phyloP scores from a whole-genome alignment of 1,140 invertebrate genomes.

The Megathymus violae region DNA sequence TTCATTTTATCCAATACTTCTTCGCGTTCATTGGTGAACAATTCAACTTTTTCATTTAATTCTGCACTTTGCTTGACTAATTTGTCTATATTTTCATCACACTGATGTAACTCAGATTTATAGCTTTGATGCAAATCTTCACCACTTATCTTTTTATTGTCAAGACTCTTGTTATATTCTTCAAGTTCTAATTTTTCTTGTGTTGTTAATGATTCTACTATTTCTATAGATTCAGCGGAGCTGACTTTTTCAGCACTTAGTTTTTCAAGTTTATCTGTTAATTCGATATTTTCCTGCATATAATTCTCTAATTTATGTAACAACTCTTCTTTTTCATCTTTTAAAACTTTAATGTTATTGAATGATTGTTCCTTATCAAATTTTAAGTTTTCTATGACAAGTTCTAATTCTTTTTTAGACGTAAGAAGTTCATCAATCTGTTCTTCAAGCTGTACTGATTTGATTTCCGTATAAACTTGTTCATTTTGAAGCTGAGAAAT shows the following conservation, averaged over 20 bases:
- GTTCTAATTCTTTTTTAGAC: slow-evolving; percentile 81
- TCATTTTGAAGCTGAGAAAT: slow-evolving; percentile 85
- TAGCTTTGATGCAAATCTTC: slow-evolving; percentile 51
- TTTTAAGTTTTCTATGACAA: slow-evolving; percentile 82
- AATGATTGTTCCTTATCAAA: slow-evolving; percentile 84
- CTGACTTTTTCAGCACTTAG: slow-evolving; percentile 87
- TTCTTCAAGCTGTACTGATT: slow-evolving; percentile 88
- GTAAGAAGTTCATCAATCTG: slow-evolving; percentile 84
- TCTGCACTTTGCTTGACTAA: slow-evolving; percentile 85
- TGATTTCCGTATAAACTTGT: slow-evolving; percentile 87
- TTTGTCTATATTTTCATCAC: slow-evolving; percentile 76
- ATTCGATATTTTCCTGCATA: slow-evolving; percentile 87
- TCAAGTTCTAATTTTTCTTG: slow-evolving; percentile 86
- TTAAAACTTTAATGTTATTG: slow-evolving; percentile 82
- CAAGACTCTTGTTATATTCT: slow-evolving; percentile 78
- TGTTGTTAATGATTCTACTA: slow-evolving; percentile 86
- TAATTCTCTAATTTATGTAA: slow-evolving; percentile 85
- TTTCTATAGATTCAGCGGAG: slow-evolving; percentile 88
- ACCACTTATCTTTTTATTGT: slow-evolving; percentile 45
- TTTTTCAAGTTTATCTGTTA: slow-evolving; percentile 87
- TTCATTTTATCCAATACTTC: slow-evolving; percentile 89
- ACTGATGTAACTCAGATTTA: slow-evolving; percentile 31
- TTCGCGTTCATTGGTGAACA: slow-evolving; percentile 86
- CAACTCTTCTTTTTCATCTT: slow-evolving; percentile 85
- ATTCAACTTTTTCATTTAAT: slow-evolving; percentile 87